Percentiles rank a stretch among this genome's conserved stretches.
Evolutionary conservation across 2,113 vertebrate genomes (phyloP).

Genomic region (Erythrolamprus reginae): DNA sequence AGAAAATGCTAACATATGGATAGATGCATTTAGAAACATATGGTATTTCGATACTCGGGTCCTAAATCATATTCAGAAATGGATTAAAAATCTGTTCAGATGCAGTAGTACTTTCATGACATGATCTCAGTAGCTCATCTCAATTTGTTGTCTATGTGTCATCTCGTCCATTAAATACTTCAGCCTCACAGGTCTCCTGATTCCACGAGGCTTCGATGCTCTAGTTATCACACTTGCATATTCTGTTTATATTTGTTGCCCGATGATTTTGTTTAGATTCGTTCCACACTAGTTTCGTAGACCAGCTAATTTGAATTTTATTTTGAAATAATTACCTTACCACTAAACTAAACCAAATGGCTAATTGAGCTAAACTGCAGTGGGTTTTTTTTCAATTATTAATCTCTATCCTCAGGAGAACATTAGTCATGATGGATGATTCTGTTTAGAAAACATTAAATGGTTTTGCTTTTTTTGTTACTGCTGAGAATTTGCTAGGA

Average conservation of each 20-base stretch:
- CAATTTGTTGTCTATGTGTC: neutral
- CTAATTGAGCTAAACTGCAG: rapidly evolving
- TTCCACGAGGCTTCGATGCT: neutral
- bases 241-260: neutral
- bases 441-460: constrained; percentile 19
- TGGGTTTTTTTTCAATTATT: rapidly evolving
- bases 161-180: neutral
- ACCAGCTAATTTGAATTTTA: neutral
- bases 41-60: neutral
- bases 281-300: neutral
- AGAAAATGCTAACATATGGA: neutral
- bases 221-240: neutral
- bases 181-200: neutral
- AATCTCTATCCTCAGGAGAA: rapidly evolving
- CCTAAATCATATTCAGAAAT: neutral
- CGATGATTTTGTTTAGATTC: neutral
- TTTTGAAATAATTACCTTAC: neutral
- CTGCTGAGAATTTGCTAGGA: constrained; percentile 18
- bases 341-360: neutral
- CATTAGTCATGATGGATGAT: constrained; percentile 1
- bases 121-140: neutral
- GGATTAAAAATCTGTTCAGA: neutral
- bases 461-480: constrained; percentile 2
- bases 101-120: neutral
- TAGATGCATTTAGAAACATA: neutral